Base-by-base conservation (phyloP, 2,888 invertebrate genomes). In the Agriopis marginaria region DNA sequence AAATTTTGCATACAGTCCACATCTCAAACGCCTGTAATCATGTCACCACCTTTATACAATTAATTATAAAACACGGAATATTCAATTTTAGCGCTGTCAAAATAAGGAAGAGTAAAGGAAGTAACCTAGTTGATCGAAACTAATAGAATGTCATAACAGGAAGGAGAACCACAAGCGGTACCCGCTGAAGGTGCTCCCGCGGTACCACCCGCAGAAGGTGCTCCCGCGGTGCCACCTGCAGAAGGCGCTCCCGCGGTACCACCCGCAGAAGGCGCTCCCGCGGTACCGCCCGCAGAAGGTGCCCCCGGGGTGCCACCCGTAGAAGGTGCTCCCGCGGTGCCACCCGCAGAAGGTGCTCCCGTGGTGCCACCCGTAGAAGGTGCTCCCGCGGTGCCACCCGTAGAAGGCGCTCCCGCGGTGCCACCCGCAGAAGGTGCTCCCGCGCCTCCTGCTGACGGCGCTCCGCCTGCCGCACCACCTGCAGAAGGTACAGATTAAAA, bases 341-440 rank as follows among this genome's bases (percentile, higher is more conserved):
- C 88, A 11, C 81, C 86, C 0, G 89, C 86, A 58, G 86, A 73
- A 32, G 76, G 71, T 79, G 82, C 82, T 9, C 32, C 32, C 32
- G 32, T 32, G 32, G 83, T 82, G 5, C 32, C 32, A 4, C 32
- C 32, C 32, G 32, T 4, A 32, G 32, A 32, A 32, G 32, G 32
- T 32, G 32, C 32, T 32, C 32, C 32, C 32, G 32, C 32, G 5
- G 32, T 5, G 32, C 32, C 32, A 5, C 32, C 32, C 32, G 5
- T 4, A 32, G 32, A 32, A 32, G 32, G 32, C 4, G 32, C 32
- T 5, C 32, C 32, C 32, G 32, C 32, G 32, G 32, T 6, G 9
- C 47, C 47, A 11, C 47, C 47, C 11, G 47, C 8, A 10, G 45
- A 45, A 45, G 45, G 45, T 12, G 45, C 45, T 12, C 40, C 40